A percentile compares a stretch with the other conserved stretches of the same genome.
Evolutionary conservation across 2,888 invertebrate genomes (phyloP).

Genomic region (Spisula solida): DNA sequence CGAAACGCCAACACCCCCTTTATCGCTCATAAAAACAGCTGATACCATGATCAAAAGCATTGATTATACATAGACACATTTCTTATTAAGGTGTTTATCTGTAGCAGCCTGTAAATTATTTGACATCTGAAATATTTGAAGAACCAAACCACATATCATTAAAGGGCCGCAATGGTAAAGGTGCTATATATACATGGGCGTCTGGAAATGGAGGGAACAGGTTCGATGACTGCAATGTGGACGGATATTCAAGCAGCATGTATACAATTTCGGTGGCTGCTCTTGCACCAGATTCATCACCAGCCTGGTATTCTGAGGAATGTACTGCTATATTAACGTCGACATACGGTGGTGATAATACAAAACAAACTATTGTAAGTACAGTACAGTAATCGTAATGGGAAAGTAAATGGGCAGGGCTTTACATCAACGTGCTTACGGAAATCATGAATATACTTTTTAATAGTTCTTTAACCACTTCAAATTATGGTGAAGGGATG

Average conservation of each 20-base stretch:
- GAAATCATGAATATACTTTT: no score
- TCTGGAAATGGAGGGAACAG: slow-evolving; percentile 47
- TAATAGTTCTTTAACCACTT: no score
- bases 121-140: background rate
- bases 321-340: slow-evolving; percentile 43
- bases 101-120: no score
- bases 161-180: slow-evolving; percentile 37
- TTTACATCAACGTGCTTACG: no score
- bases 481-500: no score
- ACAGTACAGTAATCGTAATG: background rate
- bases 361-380: background rate
- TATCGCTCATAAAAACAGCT: no score
- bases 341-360: slow-evolving; percentile 38
- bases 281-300: background rate
- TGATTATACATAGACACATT: no score
- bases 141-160: background rate
- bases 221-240: slow-evolving; percentile 49
- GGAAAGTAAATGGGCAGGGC: background rate
- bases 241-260: slow-evolving; percentile 46
- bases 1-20: no score
- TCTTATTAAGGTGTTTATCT: no score
- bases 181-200: slow-evolving; percentile 48
- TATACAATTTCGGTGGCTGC: slow-evolving; percentile 49
- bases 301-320: slow-evolving; percentile 37
- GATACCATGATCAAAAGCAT: no score